These are phyloP conservation scores for Buceros bicornis DNA, from an alignment of 2,797 vertebrate genomes.

Conservation along the genomic window DNA sequence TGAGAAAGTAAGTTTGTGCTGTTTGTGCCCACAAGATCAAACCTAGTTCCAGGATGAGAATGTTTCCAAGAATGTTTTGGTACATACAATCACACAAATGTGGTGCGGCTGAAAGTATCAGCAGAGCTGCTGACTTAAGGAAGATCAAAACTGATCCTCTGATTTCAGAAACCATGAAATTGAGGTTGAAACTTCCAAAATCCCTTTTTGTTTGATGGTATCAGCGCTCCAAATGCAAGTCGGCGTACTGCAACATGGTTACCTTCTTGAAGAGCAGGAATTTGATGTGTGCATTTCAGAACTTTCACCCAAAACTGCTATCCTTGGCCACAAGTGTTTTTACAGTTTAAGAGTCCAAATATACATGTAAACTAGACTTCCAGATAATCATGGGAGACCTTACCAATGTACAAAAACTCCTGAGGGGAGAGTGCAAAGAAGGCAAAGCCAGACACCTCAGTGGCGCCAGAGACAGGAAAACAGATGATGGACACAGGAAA, in stretches of 20 bases:
- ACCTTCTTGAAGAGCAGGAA: background rate
- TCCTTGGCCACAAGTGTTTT: background rate
- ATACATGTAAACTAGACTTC: background rate
- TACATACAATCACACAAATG: background rate
- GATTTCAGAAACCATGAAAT: background rate
- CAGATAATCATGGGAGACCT: background rate
- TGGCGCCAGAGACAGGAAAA: background rate
- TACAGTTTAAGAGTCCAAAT: background rate
- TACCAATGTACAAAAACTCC: background rate
- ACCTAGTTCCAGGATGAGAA: background rate
- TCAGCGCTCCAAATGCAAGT: background rate
- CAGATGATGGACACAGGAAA: background rate
- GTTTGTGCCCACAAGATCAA: background rate
- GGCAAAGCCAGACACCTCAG: background rate
- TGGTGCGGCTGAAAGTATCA: background rate
- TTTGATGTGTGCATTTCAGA: background rate
- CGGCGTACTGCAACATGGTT: background rate
- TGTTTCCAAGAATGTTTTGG: background rate
- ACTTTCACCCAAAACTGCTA: background rate
- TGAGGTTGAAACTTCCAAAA: background rate
- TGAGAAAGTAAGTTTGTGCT: background rate
- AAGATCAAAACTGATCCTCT: background rate
- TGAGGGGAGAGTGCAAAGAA: background rate
- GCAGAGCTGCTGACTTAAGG: background rate
- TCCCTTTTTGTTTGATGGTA: background rate